These are phyloP conservation scores for Empis stercorea DNA, from an alignment of 2,888 invertebrate species.

Conservation along the genomic window DNA sequence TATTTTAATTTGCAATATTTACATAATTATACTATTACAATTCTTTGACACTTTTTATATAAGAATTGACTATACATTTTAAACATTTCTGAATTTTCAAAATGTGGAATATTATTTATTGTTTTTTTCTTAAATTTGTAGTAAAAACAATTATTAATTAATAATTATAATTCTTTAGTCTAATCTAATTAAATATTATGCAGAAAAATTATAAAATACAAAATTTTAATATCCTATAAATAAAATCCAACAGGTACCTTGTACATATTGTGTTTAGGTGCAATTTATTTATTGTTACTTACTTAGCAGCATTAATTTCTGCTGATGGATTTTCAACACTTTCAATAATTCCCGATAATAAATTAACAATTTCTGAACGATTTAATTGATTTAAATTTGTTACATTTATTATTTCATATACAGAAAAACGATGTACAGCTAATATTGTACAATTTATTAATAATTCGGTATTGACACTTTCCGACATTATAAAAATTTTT, in stretches of 20 bases:
- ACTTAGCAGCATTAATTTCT: constrained; percentile 30
- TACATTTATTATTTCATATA: constrained; percentile 25
- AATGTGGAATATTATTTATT: too few species aligned
- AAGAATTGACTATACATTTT: too few species aligned
- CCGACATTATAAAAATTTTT: constrained; percentile 24
- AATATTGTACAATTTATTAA: constrained; percentile 33
- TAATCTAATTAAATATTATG: neutral
- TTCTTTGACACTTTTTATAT: too few species aligned
- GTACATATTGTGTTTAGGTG: too few species aligned
- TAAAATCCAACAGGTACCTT: neutral
- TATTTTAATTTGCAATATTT: too few species aligned
- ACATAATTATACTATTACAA: too few species aligned
- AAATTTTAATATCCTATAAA: neutral
- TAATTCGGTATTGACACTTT: constrained; percentile 30
- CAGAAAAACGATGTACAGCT: constrained; percentile 28
- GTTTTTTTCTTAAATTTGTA: too few species aligned
- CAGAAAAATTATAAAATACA: neutral
- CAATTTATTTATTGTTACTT: constrained; percentile 9
- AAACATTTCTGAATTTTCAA: too few species aligned
- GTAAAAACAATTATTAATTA: too few species aligned
- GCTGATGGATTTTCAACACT: constrained; percentile 25
- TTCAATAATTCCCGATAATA: constrained; percentile 30
- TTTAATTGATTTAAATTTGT: constrained; percentile 25
- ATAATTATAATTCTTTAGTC: too few species aligned
- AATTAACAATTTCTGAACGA: constrained; percentile 28